phyloP scores from a whole-genome alignment of 2,113 vertebrate species.

The Esox niger region DNA sequence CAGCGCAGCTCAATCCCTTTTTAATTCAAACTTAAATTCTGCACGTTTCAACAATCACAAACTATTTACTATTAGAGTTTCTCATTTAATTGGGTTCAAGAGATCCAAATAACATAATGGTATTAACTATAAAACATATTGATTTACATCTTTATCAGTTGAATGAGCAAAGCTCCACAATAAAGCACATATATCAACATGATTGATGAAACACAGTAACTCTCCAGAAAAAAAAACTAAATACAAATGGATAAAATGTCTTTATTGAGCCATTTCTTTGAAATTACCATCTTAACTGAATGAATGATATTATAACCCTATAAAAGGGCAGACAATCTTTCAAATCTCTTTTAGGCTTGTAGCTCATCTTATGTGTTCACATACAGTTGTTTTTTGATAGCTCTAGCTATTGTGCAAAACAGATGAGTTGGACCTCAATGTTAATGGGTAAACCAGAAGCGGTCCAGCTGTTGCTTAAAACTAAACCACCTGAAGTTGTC shows the following conservation, averaged over 20 bases:
- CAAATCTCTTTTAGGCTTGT: too few species aligned
- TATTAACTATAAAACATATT: conserved; percentile 70
- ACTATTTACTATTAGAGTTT: conserved; percentile 64
- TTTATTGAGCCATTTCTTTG: conserved; percentile 35
- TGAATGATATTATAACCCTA: too few species aligned
- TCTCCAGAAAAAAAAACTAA: conserved; percentile 55
- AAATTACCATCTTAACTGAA: too few species aligned
- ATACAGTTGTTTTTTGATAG: conserved; percentile 34
- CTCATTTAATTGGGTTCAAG: conserved; percentile 72
- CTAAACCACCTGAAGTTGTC: neutral
- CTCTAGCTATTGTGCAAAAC: conserved; percentile 18
- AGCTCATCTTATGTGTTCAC: too few species aligned
- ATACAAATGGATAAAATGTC: conserved; percentile 34
- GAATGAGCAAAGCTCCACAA: conserved; percentile 72
- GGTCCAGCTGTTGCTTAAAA: neutral
- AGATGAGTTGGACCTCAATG: neutral
- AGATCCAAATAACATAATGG: conserved; percentile 74
- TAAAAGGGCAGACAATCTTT: too few species aligned
- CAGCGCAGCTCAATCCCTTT: conserved; percentile 75
- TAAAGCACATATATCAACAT: conserved; percentile 71
- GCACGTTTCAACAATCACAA: conserved; percentile 48
- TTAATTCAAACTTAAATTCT: conserved; percentile 75
- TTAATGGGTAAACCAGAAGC: neutral
- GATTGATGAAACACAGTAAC: conserved; percentile 60
- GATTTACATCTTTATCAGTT: conserved; percentile 78